These are phyloP conservation scores for Drosophila meridionalis DNA, from an alignment of 2,888 invertebrate genomes.

Conservation along the genomic window DNA sequence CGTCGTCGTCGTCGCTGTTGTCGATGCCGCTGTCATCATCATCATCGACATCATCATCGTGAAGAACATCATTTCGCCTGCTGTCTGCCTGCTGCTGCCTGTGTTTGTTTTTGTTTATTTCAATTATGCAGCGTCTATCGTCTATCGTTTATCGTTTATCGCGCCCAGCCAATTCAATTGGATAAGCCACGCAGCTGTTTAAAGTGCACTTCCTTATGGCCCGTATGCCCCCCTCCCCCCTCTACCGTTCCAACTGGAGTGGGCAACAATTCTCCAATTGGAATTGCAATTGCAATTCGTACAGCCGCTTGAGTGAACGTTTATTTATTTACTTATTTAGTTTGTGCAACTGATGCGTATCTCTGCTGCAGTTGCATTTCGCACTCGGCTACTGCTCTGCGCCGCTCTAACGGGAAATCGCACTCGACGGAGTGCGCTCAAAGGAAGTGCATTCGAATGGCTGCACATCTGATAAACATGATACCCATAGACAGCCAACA, in stretches of 20 bases:
- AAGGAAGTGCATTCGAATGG: constrained; percentile 80
- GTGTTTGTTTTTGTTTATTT: constrained; percentile 42
- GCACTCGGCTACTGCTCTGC: constrained; percentile 12
- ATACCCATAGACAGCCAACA: constrained; percentile 62
- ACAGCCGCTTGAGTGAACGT: constrained; percentile 42
- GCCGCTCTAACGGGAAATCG: constrained; percentile 71
- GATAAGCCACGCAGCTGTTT: constrained; percentile 72
- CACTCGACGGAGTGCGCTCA: constrained; percentile 62
- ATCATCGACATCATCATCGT: constrained; percentile 30
- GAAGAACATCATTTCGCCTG: constrained; percentile 16
- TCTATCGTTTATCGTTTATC: constrained; percentile 53
- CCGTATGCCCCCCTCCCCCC: constrained; percentile 6
- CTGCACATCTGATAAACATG: constrained; percentile 79
- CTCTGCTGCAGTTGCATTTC: constrained; percentile 32
- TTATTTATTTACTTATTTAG: constrained; percentile 66
- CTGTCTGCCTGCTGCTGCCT: constrained; percentile 1
- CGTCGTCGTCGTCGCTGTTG: constrained; percentile 23
- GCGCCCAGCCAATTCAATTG: constrained; percentile 54
- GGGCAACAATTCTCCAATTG: constrained; percentile 4
- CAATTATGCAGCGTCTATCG: constrained; percentile 69
- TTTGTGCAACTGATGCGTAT: constrained; percentile 76
- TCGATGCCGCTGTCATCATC: constrained; percentile 3
- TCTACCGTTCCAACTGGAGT: constrained; percentile 38
- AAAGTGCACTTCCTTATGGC: constrained; percentile 72
- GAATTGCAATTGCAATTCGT: constrained; percentile 38